Conservation (phyloP, 2,888 invertebrate species). For the Actias luna region DNA sequence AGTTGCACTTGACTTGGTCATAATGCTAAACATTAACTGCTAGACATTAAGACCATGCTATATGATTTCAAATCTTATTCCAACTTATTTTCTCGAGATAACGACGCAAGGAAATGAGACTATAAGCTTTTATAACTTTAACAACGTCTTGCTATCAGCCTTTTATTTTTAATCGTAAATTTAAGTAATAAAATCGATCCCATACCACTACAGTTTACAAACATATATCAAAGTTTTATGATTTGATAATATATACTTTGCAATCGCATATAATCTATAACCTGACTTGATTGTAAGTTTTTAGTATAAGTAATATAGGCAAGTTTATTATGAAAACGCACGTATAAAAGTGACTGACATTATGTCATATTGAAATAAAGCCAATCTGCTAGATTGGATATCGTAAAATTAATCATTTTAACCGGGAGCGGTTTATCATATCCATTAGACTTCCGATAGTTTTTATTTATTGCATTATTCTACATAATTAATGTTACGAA, state of each 20-base stretch:
- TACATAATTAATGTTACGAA: conserved; percentile 13
- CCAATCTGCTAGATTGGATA: conserved; percentile 31
- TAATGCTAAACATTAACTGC: background rate
- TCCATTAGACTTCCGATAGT: conserved; percentile 35
- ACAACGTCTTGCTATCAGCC: background rate
- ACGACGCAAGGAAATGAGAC: background rate
- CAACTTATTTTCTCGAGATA: background rate
- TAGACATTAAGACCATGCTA: background rate
- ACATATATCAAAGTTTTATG: background rate
- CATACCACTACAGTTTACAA: background rate
- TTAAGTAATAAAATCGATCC: background rate
- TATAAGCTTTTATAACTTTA: conserved; percentile 17
- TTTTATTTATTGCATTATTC: conserved; percentile 20
- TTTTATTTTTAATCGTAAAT: background rate
- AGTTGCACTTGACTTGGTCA: too few species aligned
- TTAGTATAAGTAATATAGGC: background rate
- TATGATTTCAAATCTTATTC: background rate
- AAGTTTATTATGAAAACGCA: background rate
- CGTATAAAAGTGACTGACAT: background rate
- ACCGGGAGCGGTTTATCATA: conserved; percentile 45
- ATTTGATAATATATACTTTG: background rate
- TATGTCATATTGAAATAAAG: conserved; percentile 25
- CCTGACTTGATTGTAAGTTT: background rate
- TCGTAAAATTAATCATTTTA: conserved; percentile 40
- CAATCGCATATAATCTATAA: background rate